These are phyloP conservation scores for Pentamera pediparva DNA, from an alignment of 53 echinoderm and acorn worm genomes.

Conservation along the genomic window DNA sequence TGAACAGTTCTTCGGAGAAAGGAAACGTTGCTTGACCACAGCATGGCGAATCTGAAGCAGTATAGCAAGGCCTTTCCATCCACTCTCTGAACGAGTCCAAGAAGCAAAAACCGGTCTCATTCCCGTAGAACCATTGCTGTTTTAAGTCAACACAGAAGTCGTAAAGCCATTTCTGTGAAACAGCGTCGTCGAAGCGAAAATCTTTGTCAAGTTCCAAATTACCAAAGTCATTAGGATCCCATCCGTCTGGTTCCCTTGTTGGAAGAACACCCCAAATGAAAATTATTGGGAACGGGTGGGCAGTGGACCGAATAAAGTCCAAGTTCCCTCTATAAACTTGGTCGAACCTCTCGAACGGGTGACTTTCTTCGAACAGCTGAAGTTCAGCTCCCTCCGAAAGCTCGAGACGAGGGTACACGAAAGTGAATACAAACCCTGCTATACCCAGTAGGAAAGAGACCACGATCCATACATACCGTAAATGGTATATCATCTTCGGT, in stretches of 20 bases:
- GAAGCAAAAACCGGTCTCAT: slow-evolving; percentile 31
- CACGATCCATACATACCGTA: slow-evolving; percentile 68
- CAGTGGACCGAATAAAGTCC: slow-evolving; percentile 46
- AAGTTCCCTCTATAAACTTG: slow-evolving; percentile 30
- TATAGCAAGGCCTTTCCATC: slow-evolving; percentile 49
- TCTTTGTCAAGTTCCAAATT: slow-evolving; percentile 26
- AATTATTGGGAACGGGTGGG: slow-evolving; percentile 36
- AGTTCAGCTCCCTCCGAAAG: slow-evolving; percentile 55
- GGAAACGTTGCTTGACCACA: slow-evolving; percentile 45
- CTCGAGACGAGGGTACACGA: slow-evolving; percentile 51
- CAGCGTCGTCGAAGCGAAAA: slow-evolving; percentile 48
- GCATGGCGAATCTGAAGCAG: slow-evolving; percentile 26
- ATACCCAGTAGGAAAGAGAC: slow-evolving; percentile 46
- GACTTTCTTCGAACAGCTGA: slow-evolving; percentile 50
- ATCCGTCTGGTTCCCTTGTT: slow-evolving; percentile 53
- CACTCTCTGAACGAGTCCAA: slow-evolving; percentile 45
- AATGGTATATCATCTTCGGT: slow-evolving; percentile 46
- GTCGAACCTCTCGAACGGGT: slow-evolving; percentile 65
- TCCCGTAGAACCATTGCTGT: slow-evolving; percentile 54
- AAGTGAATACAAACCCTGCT: slow-evolving; percentile 58
- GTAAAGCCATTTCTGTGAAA: slow-evolving; percentile 58
- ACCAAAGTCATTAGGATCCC: slow-evolving; percentile 68
- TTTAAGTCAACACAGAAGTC: slow-evolving; percentile 50
- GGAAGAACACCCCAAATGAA: slow-evolving; percentile 63
- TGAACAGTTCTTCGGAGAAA: slow-evolving; percentile 1